A percentile compares a stretch with the other conserved stretches of the same genome.
phyloP scores from a whole-genome alignment of 1,140 invertebrate genomes.

The Heliothis virescens region DNA sequence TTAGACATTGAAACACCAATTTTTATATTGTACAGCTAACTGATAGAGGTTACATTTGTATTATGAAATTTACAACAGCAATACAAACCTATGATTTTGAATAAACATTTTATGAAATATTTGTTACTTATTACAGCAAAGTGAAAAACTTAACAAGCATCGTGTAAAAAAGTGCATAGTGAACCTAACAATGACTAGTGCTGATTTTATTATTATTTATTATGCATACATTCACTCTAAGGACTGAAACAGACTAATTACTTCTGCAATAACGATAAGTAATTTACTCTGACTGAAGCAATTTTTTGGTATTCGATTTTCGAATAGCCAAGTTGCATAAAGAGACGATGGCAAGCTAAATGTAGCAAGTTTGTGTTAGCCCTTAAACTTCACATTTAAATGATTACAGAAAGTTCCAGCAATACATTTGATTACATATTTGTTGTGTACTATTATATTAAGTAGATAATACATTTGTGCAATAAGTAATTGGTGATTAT shows the following conservation, averaged over 20 bases:
- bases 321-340: no score
- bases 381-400: slow-evolving; percentile 11
- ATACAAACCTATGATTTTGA: neutral
- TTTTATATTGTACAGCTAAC: slow-evolving; percentile 2
- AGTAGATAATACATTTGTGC: neutral
- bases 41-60: neutral
- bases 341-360: neutral
- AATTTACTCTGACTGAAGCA: no score
- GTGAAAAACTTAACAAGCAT: slow-evolving; percentile 29
- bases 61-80: neutral
- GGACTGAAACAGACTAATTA: no score
- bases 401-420: neutral
- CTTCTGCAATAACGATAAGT: no score
- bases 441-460: neutral
- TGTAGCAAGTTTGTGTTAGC: neutral
- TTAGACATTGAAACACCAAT: neutral
- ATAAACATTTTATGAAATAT: neutral
- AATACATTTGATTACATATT: neutral
- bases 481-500: slow-evolving; percentile 11
- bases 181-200: slow-evolving; percentile 44
- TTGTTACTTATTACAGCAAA: slow-evolving; percentile 6
- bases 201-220: slow-evolving; percentile 36
- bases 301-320: no score
- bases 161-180: slow-evolving; percentile 15
- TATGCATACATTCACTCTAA: neutral